Evolutionary conservation across 2,797 vertebrate genomes (phyloP).

Genomic region (Paratrypauchen microcephalus): DNA sequence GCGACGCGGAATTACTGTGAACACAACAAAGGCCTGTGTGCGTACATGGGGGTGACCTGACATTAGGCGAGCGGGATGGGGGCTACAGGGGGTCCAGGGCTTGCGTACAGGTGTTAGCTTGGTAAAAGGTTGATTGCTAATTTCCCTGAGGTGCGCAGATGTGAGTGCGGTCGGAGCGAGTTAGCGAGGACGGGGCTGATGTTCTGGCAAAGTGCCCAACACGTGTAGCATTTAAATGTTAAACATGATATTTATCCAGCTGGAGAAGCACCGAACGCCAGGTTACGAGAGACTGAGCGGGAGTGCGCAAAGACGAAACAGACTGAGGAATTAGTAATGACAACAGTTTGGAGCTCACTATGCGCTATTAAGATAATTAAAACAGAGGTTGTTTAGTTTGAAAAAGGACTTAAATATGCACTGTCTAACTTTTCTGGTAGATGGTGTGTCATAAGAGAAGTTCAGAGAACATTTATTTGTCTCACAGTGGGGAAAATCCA

Average conservation of each 20-base stretch:
- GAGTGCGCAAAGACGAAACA: too few relatives aligned
- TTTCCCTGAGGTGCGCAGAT: slow-evolving; percentile 70
- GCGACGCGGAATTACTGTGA: slow-evolving; percentile 55
- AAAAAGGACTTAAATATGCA: too few relatives aligned
- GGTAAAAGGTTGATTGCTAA: slow-evolving; percentile 71
- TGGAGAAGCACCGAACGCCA: neutral
- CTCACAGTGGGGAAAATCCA: too few relatives aligned
- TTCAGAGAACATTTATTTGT: too few relatives aligned
- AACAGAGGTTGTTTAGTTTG: too few relatives aligned
- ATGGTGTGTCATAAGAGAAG: too few relatives aligned
- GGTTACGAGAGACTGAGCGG: neutral
- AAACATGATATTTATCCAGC: neutral
- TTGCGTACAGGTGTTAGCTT: slow-evolving; percentile 66
- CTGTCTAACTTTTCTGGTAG: too few relatives aligned
- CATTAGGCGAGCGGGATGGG: slow-evolving; percentile 40
- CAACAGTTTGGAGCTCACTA: too few relatives aligned
- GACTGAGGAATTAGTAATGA: too few relatives aligned
- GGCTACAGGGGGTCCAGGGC: slow-evolving; percentile 25
- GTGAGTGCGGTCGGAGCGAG: slow-evolving; percentile 33
- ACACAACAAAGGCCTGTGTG: slow-evolving; percentile 53
- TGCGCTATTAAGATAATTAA: too few relatives aligned
- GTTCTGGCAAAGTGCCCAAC: neutral
- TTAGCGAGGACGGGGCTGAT: slow-evolving; percentile 7
- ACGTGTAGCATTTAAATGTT: slow-evolving; percentile 4
- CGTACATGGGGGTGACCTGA: slow-evolving; percentile 55